Evolutionary conservation across 2,113 vertebrate species (phyloP), one percentile per base, ranked within the genome.

Genomic region (Proterorhinus semilunaris): DNA sequence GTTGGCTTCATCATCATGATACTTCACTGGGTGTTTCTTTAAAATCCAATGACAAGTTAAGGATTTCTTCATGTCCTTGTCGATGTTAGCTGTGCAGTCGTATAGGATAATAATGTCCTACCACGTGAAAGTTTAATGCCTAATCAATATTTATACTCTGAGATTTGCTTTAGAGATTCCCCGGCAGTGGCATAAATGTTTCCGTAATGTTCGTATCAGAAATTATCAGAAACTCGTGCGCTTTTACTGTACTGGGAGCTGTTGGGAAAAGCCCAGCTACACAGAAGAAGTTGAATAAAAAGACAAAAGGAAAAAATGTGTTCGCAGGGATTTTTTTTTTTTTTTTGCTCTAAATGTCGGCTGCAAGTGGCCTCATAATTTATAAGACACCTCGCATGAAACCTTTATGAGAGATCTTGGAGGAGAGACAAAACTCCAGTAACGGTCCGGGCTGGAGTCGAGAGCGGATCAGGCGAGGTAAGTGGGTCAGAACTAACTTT

Each of bases 381-480:
- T 85, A 90, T 89, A 66, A 90, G 85, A 89, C 83, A 88, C 85
- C 85, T 89, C 69, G 13, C 80, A 91, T 91, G 71, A 92, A 92
- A 91, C 81, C 80, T 91, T 90, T 65, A 91, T 92, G 88, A 89
- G 81, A 83, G 86, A 86, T 88, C 84, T 89, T 90, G 85, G 87
- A 89, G 88, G 80, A 81, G 87, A 87, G 81, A 76, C 76, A 81
- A 84, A 63, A 82, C 77, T 83, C 68, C 80, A 62, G 71, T 52
- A 69, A 61, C 70, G n/a, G 76, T 44, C 49, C 64, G 47, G 88
- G 81, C 85, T 84, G 53, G 71, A 78, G 82, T 78, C 88, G 80
- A 78, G 79, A 16, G 72, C 74, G 1, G 77, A 87, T 75, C 86
- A 81, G 49, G 71, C 43, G 21, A 87, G 87, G 86, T 86, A 92